These are phyloP conservation scores for Congeria kusceri DNA, from an alignment of 2,888 invertebrate species.

Conservation along the genomic window DNA sequence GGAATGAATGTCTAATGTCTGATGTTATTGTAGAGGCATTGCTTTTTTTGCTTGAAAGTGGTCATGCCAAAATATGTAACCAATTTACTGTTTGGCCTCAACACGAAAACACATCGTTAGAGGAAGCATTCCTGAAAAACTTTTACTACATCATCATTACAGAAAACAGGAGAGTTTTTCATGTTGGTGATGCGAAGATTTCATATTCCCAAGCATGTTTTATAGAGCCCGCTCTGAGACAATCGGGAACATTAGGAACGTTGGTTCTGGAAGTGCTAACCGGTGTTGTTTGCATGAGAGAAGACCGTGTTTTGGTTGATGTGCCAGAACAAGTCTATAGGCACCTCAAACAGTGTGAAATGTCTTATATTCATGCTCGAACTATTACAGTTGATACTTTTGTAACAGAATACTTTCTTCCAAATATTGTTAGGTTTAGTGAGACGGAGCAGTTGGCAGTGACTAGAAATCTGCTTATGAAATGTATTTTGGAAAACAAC, in stretches of 20 bases:
- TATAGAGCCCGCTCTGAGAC: conserved; percentile 36
- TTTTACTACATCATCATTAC: conserved; percentile 39
- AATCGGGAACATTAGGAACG: conserved; percentile 7
- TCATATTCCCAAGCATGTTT: conserved; percentile 42
- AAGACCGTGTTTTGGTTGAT: no score
- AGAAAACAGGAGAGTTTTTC: conserved; percentile 38
- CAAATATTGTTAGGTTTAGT: no score
- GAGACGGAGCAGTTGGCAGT: no score
- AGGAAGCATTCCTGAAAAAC: conserved; percentile 16
- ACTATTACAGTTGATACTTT: no score
- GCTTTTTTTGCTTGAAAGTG: conserved; percentile 40
- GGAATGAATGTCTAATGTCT: conserved; percentile 62
- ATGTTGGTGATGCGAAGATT: conserved; percentile 31
- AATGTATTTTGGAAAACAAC: no score
- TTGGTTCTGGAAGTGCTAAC: neutral
- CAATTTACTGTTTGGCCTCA: conserved; percentile 48
- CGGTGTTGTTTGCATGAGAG: no score
- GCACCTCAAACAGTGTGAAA: no score
- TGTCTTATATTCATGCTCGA: no score
- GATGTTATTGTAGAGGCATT: conserved; percentile 57
- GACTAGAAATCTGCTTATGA: no score
- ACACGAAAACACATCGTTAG: neutral
- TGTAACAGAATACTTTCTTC: no score
- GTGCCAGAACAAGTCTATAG: no score
- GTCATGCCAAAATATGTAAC: no score